These are phyloP conservation scores for Smutsia temminckii DNA, from an alignment of 2,797 vertebrate genomes.

Conservation along the genomic window DNA sequence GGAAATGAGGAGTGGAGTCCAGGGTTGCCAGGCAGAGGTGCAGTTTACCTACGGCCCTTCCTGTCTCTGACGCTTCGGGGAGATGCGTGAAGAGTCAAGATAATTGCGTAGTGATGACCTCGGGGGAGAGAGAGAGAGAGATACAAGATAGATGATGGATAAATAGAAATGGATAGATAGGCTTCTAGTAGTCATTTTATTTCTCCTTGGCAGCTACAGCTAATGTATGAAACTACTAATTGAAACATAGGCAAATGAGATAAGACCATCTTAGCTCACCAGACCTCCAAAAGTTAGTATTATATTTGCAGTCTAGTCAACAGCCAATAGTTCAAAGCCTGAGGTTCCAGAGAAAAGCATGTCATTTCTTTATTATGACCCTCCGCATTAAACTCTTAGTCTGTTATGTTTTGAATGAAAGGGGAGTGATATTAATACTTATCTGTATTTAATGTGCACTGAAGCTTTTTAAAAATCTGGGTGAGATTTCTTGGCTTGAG, in stretches of 20 bases:
- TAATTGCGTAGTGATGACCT: background rate
- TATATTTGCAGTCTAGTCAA: background rate
- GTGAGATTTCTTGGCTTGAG: slow-evolving; percentile 84
- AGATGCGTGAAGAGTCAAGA: background rate
- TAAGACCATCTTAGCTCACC: background rate
- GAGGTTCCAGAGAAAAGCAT: background rate
- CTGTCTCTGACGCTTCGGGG: background rate
- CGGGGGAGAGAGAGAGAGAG: background rate
- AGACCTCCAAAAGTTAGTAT: background rate
- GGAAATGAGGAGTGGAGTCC: background rate
- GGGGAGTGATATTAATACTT: slow-evolving; percentile 33
- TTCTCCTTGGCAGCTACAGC: background rate
- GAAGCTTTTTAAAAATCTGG: slow-evolving; percentile 80
- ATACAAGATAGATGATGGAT: background rate
- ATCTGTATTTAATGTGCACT: slow-evolving; percentile 61
- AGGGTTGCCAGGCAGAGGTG: background rate
- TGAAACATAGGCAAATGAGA: background rate
- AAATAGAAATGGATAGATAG: background rate
- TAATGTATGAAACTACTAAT: background rate
- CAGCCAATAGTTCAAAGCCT: background rate
- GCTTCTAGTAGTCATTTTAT: background rate
- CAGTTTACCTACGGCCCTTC: background rate
- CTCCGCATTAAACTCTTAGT: background rate
- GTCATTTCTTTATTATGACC: fast-evolving
- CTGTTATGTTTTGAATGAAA: slow-evolving; percentile 17